Evolutionary conservation across 1,140 invertebrate species (phyloP).

Genomic region (Drosophila auraria): DNA sequence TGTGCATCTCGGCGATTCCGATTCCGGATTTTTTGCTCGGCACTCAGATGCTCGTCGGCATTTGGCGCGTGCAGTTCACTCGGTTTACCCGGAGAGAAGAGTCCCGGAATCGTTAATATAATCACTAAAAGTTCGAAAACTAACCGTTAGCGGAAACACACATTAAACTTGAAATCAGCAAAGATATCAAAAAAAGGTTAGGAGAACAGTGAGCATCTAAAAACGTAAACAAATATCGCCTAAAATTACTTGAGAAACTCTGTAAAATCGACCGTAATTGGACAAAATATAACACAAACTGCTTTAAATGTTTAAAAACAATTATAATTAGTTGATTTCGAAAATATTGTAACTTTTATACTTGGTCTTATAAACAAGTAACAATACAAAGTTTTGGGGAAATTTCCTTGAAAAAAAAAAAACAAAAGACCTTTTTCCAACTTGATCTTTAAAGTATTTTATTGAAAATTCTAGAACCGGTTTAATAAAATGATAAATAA

Average conservation of each 20-base stretch:
- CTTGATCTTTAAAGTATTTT: not conserved
- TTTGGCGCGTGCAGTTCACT: slow-evolving; percentile 76
- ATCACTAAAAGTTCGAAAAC: slow-evolving; percentile 9
- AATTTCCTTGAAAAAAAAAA: too few species aligned
- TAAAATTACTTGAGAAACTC: not conserved
- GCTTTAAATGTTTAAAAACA: not conserved
- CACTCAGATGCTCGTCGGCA: slow-evolving; percentile 76
- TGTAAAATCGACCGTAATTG: too few species aligned
- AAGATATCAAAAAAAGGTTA: not conserved
- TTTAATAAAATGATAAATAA: too few species aligned
- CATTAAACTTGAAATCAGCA: not conserved
- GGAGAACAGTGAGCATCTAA: not conserved
- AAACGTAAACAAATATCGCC: not conserved
- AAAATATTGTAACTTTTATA: too few species aligned
- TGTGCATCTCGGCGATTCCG: slow-evolving; percentile 43
- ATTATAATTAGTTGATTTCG: too few species aligned
- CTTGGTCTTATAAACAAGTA: too few species aligned
- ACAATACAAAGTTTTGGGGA: too few species aligned
- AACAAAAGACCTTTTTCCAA: too few species aligned
- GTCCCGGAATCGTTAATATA: not conserved
- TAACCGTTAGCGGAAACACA: slow-evolving; percentile 7
- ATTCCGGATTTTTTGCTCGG: slow-evolving; percentile 43
- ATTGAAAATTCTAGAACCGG: too few species aligned
- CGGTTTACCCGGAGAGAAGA: slow-evolving; percentile 18
- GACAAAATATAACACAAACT: too few species aligned